These are phyloP conservation scores for Apamea epomidion DNA, from an alignment of 2,888 invertebrate species.

Conservation along the genomic window DNA sequence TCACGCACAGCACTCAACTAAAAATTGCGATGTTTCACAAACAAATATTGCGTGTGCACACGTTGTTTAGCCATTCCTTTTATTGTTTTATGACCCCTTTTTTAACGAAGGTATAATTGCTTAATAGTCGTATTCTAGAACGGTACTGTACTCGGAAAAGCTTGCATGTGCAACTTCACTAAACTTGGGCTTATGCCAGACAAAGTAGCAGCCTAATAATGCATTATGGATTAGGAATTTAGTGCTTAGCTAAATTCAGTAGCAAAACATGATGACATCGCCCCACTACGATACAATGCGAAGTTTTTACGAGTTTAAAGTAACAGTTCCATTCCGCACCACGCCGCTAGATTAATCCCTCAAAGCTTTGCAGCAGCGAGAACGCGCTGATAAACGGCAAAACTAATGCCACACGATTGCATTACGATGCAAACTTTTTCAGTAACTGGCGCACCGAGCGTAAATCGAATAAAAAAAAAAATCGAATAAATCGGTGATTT, in stretches of 20 bases:
- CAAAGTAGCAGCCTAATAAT: conserved; percentile 74
- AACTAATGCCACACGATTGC: conserved; percentile 89
- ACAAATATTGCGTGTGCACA: conserved; percentile 83
- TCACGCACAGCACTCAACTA: conserved; percentile 85
- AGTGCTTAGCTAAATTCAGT: conserved; percentile 74
- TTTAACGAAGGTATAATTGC: conserved; percentile 70
- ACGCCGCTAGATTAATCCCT: conserved; percentile 86
- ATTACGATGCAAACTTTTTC: conserved; percentile 90
- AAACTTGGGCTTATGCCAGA: conserved; percentile 75
- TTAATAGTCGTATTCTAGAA: conserved; percentile 67
- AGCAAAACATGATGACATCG: conserved; percentile 70
- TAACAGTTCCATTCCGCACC: conserved; percentile 80
- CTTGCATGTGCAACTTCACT: conserved; percentile 69
- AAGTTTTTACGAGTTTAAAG: conserved; percentile 74
- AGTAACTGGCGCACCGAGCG: conserved; percentile 82
- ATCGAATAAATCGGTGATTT: conserved; percentile 83
- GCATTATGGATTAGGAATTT: conserved; percentile 76
- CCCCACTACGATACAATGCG: conserved; percentile 68
- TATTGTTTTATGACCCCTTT: conserved; percentile 77
- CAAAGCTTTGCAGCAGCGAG: conserved; percentile 86
- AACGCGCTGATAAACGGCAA: conserved; percentile 86
- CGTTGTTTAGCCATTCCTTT: conserved; percentile 77
- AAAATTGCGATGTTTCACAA: conserved; percentile 86
- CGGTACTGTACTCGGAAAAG: conserved; percentile 68
- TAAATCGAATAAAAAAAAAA: conserved; percentile 85